phyloP scores from a whole-genome alignment of 2,113 vertebrate species.

The zebrafish (Danio rerio) region GRCz12tu NC_133181.1:1856001-1856500 shows the following conservation, averaged over 20 bases:
- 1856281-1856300: neutral
- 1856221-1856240: too few relatives aligned
- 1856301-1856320: conserved; percentile 16
- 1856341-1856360: conserved; percentile 15
- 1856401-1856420: neutral
- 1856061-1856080: too few relatives aligned
- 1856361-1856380: conserved; percentile 3
- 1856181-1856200: too few relatives aligned
- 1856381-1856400: neutral
- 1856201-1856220: too few relatives aligned
- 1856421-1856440: neutral
- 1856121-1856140: too few relatives aligned
- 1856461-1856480: neutral
- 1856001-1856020: too few relatives aligned
- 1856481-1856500: neutral
- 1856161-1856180: too few relatives aligned
- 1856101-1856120: too few relatives aligned
- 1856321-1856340: conserved; percentile 20
- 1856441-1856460: conserved; percentile 36
- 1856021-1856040: too few relatives aligned
- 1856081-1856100: too few relatives aligned
- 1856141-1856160: too few relatives aligned
- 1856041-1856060: too few relatives aligned
- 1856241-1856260: conserved; percentile 31
- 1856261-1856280: neutral